Evolutionary conservation across 1,140 invertebrate species (phyloP).

Genomic region (Bombus turneri): DNA sequence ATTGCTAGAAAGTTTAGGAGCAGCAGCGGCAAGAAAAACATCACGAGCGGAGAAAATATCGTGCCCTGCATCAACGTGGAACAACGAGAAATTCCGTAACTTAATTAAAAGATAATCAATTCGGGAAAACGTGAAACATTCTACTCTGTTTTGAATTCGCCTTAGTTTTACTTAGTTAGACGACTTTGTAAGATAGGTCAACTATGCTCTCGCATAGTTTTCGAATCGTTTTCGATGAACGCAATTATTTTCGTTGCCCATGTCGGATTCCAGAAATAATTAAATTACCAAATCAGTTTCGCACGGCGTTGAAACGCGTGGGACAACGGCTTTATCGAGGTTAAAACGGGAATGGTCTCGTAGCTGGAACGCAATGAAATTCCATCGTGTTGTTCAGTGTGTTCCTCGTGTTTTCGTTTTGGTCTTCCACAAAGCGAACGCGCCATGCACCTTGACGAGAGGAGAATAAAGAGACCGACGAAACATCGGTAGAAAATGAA

Average conservation of each 20-base stretch:
- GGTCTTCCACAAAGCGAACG: not conserved
- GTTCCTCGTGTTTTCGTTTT: constrained; percentile 17
- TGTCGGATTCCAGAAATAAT: constrained; percentile 39
- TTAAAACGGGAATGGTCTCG: not conserved
- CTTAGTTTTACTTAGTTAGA: not conserved
- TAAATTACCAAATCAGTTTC: constrained; percentile 37
- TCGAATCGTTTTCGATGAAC: constrained; percentile 25
- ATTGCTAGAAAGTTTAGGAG: not conserved
- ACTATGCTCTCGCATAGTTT: not conserved
- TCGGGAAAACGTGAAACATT: not conserved
- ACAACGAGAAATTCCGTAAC: not conserved
- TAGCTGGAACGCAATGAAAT: constrained; percentile 26
- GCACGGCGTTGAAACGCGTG: not conserved
- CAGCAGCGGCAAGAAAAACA: not conserved
- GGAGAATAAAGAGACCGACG: not conserved
- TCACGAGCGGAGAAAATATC: constrained; percentile 1
- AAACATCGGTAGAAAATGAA: not conserved
- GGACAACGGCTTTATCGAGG: not conserved
- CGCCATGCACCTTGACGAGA: not conserved
- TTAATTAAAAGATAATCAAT: constrained; percentile 38
- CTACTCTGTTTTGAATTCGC: not conserved
- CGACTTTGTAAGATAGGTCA: too few species aligned
- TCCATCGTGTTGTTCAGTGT: constrained; percentile 2
- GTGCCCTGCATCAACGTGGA: not conserved
- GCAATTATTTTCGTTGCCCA: not conserved